Percentiles rank a stretch among this genome's conserved stretches.
phyloP scores from a whole-genome alignment of 2,113 vertebrate species.

The Pithys albifrons region DNA sequence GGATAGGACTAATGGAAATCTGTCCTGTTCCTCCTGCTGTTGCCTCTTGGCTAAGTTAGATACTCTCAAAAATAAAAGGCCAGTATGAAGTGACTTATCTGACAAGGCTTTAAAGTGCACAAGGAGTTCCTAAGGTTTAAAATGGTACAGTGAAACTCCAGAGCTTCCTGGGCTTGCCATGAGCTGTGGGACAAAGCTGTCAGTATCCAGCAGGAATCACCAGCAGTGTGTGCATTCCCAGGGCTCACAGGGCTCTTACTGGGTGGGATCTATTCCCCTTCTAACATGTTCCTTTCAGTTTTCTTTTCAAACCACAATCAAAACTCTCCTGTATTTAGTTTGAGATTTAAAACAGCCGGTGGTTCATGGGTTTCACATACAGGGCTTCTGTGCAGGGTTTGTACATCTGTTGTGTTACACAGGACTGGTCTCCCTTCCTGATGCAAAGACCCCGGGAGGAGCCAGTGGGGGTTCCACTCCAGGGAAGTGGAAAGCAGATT shows the following conservation, averaged over 20 bases:
- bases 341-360: conserved; percentile 52
- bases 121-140: background rate
- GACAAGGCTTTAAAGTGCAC: background rate
- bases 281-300: background rate
- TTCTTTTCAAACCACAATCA: conserved; percentile 67
- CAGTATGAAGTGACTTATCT: too few relatives aligned
- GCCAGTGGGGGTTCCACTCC: background rate
- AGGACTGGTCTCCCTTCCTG: background rate
- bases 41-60: background rate
- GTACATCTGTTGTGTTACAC: background rate
- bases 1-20: background rate
- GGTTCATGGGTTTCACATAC: conserved; percentile 43
- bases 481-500: background rate
- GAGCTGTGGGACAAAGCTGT: background rate
- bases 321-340: conserved; percentile 59
- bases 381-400: conserved; percentile 43
- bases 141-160: background rate
- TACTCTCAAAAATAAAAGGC: background rate
- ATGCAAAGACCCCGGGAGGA: background rate
- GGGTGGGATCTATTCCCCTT: conserved; percentile 42
- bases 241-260: background rate
- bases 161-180: background rate
- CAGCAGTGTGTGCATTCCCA: conserved; percentile 17
- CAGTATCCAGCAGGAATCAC: background rate
- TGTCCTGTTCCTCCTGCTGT: rapidly evolving